Evolutionary conservation across 2,113 vertebrate genomes (phyloP), one percentile per base, ranked within the genome.

Genomic region (Rhadina sibilatrix): DNA sequence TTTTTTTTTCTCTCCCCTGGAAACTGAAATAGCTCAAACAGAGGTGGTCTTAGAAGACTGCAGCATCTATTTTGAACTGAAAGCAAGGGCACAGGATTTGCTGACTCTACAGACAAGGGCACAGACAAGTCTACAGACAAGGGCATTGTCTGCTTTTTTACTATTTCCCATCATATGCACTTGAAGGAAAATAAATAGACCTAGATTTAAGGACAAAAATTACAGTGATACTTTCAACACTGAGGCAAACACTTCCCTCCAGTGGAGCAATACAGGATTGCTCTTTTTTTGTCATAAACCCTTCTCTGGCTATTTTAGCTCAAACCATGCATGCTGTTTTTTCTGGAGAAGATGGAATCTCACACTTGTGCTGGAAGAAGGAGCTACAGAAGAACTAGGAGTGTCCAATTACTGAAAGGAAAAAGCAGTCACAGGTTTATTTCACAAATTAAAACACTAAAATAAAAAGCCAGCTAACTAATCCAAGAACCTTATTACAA

Each of bases 171-270:
- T 65, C 50, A 12, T 11, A 49, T 2, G 4, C 10, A 37, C 37
- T 76, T 68, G 11, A 84, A 74, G 7, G 5, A 23, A 76, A 80
- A 83, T 12, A 70, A 54, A 33, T 0, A 44, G 15, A 56, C 30
- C 20, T 23, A 68, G 21, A 56, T 82, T 82, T 82, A 87, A 70
- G 23, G 13, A 59, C 35, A 82, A 66, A 89, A 75, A 50, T 38
- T 33, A n/a, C 7, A 9, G 30, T 40, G 42, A 31, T 81, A 7
- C 6, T 60, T 83, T 74, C 0, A 0, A 59, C 79, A 63, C 88
- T 59, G 9, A 57, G 25, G 83, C 59, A 90, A 94, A 96, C 76
- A 93, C 86, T 93, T 86, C 92, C 95, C 95, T 92, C 94, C 91
- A 94, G 94, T 94, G 94, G 91, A 84, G 60, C 14, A 12, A 82